phyloP scores from a whole-genome alignment of 2,888 invertebrate species.

The Chymomyza caudatula region DNA sequence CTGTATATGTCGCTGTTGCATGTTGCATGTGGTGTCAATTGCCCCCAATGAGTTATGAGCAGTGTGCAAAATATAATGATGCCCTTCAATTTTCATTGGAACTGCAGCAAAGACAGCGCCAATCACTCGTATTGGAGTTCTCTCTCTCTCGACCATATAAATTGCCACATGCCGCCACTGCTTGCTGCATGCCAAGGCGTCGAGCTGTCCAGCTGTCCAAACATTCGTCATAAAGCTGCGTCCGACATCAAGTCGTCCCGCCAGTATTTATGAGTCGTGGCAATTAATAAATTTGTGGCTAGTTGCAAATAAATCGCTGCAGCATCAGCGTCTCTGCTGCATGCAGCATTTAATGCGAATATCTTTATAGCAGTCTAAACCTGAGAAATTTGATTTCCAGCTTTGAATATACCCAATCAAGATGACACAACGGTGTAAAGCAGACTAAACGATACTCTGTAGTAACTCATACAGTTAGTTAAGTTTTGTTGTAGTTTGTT shows the following conservation, averaged over 20 bases:
- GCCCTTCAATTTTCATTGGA: slow-evolving; percentile 38
- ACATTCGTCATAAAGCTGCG: background rate
- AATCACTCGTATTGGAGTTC: slow-evolving; percentile 1
- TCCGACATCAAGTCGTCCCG: background rate
- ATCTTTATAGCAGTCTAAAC: background rate
- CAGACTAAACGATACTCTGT: slow-evolving; percentile 23
- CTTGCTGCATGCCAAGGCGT: background rate
- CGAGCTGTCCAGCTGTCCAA: background rate
- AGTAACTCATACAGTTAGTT: too few species aligned
- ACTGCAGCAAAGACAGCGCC: slow-evolving; percentile 26
- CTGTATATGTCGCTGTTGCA: background rate
- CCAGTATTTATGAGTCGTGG: slow-evolving; percentile 65
- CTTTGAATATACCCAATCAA: slow-evolving; percentile 22
- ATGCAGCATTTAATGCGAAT: background rate
- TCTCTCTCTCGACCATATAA: slow-evolving; percentile 35
- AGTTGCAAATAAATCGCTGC: slow-evolving; percentile 56
- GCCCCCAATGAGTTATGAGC: slow-evolving; percentile 62
- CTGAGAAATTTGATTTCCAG: background rate
- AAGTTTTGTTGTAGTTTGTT: too few species aligned
- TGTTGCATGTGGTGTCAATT: background rate
- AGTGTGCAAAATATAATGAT: slow-evolving; percentile 68
- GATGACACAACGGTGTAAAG: slow-evolving; percentile 44
- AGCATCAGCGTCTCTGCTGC: background rate
- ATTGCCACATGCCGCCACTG: slow-evolving; percentile 16
- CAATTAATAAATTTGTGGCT: slow-evolving; percentile 75